These are phyloP conservation scores for Phylloscopus trochilus DNA, from an alignment of 2,113 vertebrate genomes.

Conservation along the genomic window DNA sequence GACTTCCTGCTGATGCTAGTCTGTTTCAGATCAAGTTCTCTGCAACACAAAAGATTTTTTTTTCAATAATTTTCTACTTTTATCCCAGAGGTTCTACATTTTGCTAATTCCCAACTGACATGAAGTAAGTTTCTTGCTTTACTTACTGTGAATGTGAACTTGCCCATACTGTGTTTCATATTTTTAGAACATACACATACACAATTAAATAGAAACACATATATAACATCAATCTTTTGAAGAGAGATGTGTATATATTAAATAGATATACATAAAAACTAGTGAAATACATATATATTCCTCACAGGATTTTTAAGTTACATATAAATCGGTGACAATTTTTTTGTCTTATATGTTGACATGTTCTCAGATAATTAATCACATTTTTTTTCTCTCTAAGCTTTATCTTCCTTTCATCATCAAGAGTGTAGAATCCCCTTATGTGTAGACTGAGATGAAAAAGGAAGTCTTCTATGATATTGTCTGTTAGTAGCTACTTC, in stretches of 20 bases:
- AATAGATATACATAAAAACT: neutral
- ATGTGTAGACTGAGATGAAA: neutral
- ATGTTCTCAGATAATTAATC: neutral
- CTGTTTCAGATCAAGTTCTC: neutral
- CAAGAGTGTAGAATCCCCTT: neutral
- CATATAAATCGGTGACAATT: neutral
- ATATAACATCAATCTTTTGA: neutral
- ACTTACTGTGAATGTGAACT: neutral
- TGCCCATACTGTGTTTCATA: neutral
- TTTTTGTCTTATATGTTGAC: neutral
- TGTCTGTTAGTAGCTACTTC: neutral
- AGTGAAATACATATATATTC: neutral
- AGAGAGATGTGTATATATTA: neutral
- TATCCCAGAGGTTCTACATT: neutral
- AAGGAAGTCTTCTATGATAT: neutral
- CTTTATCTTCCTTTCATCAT: neutral
- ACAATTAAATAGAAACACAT: neutral
- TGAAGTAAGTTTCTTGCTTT: neutral
- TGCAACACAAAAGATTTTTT: neutral
- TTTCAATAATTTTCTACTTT: neutral
- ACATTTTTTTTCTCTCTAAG: neutral
- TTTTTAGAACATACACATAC: neutral
- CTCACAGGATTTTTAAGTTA: neutral
- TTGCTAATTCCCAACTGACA: neutral
- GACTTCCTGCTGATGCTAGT: neutral